phyloP scores from a whole-genome alignment of 2,797 vertebrate species.

The Halcyon smyrnensis region DNA sequence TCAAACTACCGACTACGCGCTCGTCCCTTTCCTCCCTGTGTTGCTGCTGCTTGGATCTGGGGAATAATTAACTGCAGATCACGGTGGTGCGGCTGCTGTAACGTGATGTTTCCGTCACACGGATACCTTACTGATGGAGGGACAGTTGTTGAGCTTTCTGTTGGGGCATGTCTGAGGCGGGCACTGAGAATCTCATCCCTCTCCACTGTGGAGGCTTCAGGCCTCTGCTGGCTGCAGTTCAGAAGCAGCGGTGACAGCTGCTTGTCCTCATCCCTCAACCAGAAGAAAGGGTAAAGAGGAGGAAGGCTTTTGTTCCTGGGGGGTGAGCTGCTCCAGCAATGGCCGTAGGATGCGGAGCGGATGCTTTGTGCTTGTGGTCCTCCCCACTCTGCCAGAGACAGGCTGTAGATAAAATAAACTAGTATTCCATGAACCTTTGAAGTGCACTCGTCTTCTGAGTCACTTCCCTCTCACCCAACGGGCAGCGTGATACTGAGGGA shows the following conservation, averaged over 20 bases:
- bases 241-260: not conserved
- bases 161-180: fast-evolving
- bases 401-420: constrained; percentile 30
- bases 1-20: not conserved
- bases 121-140: not conserved
- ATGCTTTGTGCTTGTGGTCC: not conserved
- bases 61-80: not conserved
- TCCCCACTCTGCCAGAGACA: not conserved
- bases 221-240: not conserved
- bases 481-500: not conserved
- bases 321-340: not conserved
- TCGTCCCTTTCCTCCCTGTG: not conserved
- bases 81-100: not conserved
- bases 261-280: not conserved
- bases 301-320: not conserved
- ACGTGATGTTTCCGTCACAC: not conserved
- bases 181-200: not conserved
- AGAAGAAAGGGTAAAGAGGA: not conserved
- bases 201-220: fast-evolving
- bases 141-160: not conserved
- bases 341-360: not conserved
- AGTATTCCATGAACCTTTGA: not conserved
- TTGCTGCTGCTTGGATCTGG: not conserved
- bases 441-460: not conserved
- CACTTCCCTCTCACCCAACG: not conserved